Evolutionary conservation across 2,888 invertebrate genomes (phyloP).

Genomic region (Myathropa florea): DNA sequence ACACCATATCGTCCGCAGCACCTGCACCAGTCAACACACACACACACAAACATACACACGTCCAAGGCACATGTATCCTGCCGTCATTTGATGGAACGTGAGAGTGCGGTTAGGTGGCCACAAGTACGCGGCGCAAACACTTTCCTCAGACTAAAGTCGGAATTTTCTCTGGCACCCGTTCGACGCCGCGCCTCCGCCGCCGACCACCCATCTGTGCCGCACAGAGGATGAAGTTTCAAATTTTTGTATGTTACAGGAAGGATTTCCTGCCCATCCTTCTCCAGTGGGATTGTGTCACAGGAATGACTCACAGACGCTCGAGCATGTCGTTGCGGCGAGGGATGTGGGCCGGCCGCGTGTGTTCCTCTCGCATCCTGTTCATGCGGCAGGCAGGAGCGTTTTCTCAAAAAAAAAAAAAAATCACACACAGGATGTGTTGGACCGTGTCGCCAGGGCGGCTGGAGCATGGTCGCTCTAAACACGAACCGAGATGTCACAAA

Average conservation of each 20-base stretch:
- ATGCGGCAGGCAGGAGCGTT: slow-evolving; percentile 26
- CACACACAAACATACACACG: slow-evolving; percentile 10
- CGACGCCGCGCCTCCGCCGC: background rate
- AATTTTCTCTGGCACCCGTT: background rate
- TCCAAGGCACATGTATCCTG: slow-evolving; percentile 13
- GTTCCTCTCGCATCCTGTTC: slow-evolving; percentile 5
- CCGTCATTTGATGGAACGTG: slow-evolving; percentile 59
- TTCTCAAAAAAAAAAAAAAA: slow-evolving; percentile 25
- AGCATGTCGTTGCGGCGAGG: slow-evolving; percentile 1
- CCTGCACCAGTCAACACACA: slow-evolving; percentile 40
- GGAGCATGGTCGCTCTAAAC: background rate
- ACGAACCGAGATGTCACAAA: slow-evolving; percentile 25
- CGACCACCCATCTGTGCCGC: background rate
- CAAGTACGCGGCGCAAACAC: slow-evolving; percentile 64
- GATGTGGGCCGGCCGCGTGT: background rate
- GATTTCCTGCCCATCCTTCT: background rate
- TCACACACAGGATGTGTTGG: slow-evolving; percentile 39
- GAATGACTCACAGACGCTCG: background rate
- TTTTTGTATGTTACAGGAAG: slow-evolving; percentile 52
- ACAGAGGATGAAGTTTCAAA: slow-evolving; percentile 48
- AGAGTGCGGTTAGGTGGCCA: slow-evolving; percentile 62
- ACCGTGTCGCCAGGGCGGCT: background rate
- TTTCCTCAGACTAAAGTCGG: slow-evolving; percentile 53
- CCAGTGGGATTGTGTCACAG: slow-evolving; percentile 8
- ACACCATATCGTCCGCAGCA: slow-evolving; percentile 52